Base-by-base conservation (phyloP, 2,797 vertebrate species). In the Alca torda region DNA sequence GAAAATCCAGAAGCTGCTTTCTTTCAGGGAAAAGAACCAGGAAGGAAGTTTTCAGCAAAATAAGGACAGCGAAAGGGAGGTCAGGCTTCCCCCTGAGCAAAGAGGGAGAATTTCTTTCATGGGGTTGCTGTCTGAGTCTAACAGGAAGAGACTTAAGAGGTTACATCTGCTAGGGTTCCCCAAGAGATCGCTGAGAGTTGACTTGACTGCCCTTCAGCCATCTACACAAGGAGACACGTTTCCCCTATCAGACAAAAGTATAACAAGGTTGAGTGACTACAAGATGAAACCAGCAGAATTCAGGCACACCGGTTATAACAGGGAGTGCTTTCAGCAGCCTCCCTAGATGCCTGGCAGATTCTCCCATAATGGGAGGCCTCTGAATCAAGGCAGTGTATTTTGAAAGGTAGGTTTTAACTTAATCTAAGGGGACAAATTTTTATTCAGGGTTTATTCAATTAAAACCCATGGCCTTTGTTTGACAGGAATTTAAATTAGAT, bases 1-100 rank as follows among this genome's bases (percentile, higher is more conserved):
- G 23, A 93, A 97, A 93, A 96, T 90, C 93, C 96, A 97, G 96
- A 94, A 97, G 94, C 79, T 90, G 54, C 50, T 93, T 93, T 75
- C 61, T 96, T 96, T 86, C 73, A 67, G 65, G 85, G 79, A 94
- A 95, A 90, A 95, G 79, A 84, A 96, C 84, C 91, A 96, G 96
- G 95, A 97, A 97, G 96, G 96, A 97, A 97, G 94, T 94, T 96
- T 96, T 96, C 96, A 95, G 89, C 79, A 94, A 93, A 96, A 91
- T 75, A 93, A 89, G 92, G 96, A 95, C 79, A 78, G 79, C 24
- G 0, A 68, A 93, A 89, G 76, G 79, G 76, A 96, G 93, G 96
- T 96, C 95, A 96, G 91, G 82, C 95, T 95, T 89, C 93, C 95
- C 84, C 61, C 87, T 94, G 96, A 95, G 96, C 93, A 69, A 87